A percentile compares a stretch with the other conserved stretches of the same genome.
Conservation (phyloP, 1,140 invertebrate genomes). For the Meloidogyne chitwoodi region DNA sequence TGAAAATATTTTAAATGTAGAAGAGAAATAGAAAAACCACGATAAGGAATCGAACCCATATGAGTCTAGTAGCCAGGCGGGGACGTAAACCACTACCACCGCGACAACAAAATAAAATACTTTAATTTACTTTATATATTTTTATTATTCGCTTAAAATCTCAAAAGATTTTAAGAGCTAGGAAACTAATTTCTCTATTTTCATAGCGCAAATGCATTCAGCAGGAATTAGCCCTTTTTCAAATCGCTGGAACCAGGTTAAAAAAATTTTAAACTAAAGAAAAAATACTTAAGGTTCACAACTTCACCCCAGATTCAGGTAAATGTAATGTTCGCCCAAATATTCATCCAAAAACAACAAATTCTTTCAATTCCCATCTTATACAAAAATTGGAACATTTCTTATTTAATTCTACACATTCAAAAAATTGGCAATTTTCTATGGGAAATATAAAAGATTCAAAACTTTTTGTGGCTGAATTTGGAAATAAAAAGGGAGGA, state of each 20-base stretch:
- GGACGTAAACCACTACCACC: too few relatives aligned
- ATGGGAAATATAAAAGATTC: conserved; percentile 12
- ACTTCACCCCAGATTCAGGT: conserved; percentile 37
- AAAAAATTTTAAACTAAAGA: neutral
- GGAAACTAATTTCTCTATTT: too few relatives aligned
- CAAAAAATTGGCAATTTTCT: neutral
- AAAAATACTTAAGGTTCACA: conserved; percentile 26
- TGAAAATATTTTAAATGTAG: too few relatives aligned
- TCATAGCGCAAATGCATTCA: conserved; percentile 35
- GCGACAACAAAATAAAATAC: too few relatives aligned
- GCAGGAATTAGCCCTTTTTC: conserved; percentile 40
- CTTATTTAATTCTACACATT: conserved; percentile 4
- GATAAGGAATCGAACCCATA: too few relatives aligned
- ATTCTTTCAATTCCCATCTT: conserved; percentile 26
- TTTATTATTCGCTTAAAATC: too few relatives aligned
- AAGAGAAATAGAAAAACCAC: too few relatives aligned
- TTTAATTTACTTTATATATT: too few relatives aligned
- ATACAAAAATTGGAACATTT: conserved; percentile 14
- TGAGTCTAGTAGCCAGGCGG: too few relatives aligned
- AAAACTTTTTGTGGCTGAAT: conserved; percentile 12
- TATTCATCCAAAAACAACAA: neutral
- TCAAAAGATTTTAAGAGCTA: too few relatives aligned
- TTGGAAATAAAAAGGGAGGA: neutral
- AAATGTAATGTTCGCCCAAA: conserved; percentile 2
- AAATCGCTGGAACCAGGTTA: conserved; percentile 30